Evolutionary conservation across 2,797 vertebrate genomes (phyloP).

Genomic region (Clamator glandarius): DNA sequence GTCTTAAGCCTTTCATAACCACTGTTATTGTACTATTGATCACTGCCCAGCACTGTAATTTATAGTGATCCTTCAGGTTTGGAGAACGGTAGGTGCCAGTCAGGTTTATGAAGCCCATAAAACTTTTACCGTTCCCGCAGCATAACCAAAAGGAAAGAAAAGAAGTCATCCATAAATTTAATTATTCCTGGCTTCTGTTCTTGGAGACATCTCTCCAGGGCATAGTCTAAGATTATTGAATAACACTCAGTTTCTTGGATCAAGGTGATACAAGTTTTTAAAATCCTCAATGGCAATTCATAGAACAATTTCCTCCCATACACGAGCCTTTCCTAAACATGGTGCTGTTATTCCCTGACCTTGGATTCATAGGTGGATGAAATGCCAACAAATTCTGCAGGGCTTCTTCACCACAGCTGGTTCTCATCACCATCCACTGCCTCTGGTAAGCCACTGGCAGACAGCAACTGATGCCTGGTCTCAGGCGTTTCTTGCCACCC

Average conservation of each 20-base stretch:
- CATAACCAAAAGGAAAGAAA: slow-evolving; percentile 41
- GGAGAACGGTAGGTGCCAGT: slow-evolving; percentile 16
- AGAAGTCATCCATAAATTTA: slow-evolving; percentile 51
- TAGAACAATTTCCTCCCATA: neutral
- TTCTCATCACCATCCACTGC: neutral
- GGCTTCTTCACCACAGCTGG: neutral
- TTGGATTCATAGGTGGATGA: neutral
- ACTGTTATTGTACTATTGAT: neutral
- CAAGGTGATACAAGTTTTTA: slow-evolving; percentile 20
- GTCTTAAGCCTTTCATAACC: neutral
- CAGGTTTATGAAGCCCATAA: slow-evolving; percentile 57
- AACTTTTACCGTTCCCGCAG: slow-evolving; percentile 43
- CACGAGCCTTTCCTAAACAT: neutral
- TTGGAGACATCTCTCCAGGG: slow-evolving; percentile 34
- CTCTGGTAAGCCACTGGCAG: neutral
- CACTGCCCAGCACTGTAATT: neutral
- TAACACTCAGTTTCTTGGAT: neutral
- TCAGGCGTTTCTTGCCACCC: neutral
- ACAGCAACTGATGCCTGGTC: slow-evolving; percentile 11
- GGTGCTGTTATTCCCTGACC: neutral
- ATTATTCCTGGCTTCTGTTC: slow-evolving; percentile 59
- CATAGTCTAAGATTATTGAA: slow-evolving; percentile 16
- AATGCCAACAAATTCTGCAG: neutral
- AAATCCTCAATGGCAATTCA: slow-evolving; percentile 9
- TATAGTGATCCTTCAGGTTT: neutral